A percentile compares a stretch with the other conserved stretches of the same genome.
phyloP scores from a whole-genome alignment of 2,888 invertebrate genomes.

The Luperina testacea region DNA sequence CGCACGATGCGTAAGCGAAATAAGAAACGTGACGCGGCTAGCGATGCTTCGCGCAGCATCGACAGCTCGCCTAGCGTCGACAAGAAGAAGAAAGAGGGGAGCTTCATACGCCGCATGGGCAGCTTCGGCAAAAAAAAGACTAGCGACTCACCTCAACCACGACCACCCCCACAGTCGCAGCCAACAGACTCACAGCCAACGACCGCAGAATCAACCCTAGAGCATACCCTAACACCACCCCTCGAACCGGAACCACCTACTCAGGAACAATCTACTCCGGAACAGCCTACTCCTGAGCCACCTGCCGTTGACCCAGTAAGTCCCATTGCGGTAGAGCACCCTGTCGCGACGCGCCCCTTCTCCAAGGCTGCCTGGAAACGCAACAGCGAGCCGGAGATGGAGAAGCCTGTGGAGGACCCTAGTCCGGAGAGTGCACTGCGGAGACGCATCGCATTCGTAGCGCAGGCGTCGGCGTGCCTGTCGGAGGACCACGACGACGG shows the following conservation, averaged over 20 bases:
- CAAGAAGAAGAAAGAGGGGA: conserved; percentile 82
- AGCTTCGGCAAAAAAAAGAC: conserved; percentile 83
- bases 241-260: conserved; percentile 59
- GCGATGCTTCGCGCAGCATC: conserved; percentile 80
- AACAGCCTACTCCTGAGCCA: conserved; percentile 58
- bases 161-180: conserved; percentile 68
- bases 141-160: conserved; percentile 73
- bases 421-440: conserved; percentile 85
- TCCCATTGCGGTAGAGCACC: conserved; percentile 85
- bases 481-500: conserved; percentile 89
- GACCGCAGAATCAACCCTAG: conserved; percentile 61
- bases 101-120: conserved; percentile 84
- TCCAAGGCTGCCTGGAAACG: conserved; percentile 89
- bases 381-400: conserved; percentile 83
- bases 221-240: conserved; percentile 44
- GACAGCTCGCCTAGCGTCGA: conserved; percentile 83
- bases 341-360: conserved; percentile 89
- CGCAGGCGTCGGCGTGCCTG: conserved; percentile 87
- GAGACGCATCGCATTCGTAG: conserved; percentile 89
- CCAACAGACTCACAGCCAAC: conserved; percentile 65
- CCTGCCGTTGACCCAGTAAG: conserved; percentile 73
- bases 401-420: conserved; percentile 84
- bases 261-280: conserved; percentile 50
- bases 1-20: conserved; percentile 89
- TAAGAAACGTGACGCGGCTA: conserved; percentile 85